Conservation (phyloP, 2,797 vertebrate genomes). For the Pseudochromis fuscus region DNA sequence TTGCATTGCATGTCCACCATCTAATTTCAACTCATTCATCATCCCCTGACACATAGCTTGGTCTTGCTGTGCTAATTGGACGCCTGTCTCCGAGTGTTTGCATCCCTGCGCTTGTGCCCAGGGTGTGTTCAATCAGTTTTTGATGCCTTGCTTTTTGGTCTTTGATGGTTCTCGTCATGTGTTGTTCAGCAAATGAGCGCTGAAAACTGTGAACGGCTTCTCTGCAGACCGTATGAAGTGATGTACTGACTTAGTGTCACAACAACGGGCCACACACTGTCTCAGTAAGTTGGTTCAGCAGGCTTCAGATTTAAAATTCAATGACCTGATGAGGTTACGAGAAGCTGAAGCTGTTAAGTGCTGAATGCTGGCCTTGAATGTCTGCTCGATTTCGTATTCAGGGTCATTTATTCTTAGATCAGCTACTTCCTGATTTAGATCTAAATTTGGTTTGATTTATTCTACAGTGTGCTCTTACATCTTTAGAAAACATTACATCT, state of each 20-base stretch:
- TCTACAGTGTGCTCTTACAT: no score
- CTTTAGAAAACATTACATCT: no score
- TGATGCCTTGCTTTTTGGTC: constrained; percentile 36
- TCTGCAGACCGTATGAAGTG: constrained; percentile 19
- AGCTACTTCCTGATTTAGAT: no score
- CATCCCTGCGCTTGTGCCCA: background rate
- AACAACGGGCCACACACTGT: constrained; percentile 4
- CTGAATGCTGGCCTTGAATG: no score
- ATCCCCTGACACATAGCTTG: constrained; percentile 20
- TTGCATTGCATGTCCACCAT: constrained; percentile 18
- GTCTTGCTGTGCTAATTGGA: constrained; percentile 30
- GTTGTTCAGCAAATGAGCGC: constrained; percentile 41
- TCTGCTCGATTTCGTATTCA: no score
- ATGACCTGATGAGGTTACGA: no score
- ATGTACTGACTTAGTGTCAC: constrained; percentile 13
- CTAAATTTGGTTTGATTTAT: no score
- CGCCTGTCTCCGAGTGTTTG: constrained; percentile 12
- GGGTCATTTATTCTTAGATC: no score
- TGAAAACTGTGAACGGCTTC: constrained; percentile 39
- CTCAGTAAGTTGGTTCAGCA: background rate
- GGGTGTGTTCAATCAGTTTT: constrained; percentile 49
- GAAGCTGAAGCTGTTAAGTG: no score
- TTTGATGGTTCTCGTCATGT: constrained; percentile 66
- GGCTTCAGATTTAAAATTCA: no score
- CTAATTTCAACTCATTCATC: constrained; percentile 28